These are phyloP conservation scores for Cerastis leucographa DNA, from an alignment of 2,888 invertebrate species.

Conservation along the genomic window DNA sequence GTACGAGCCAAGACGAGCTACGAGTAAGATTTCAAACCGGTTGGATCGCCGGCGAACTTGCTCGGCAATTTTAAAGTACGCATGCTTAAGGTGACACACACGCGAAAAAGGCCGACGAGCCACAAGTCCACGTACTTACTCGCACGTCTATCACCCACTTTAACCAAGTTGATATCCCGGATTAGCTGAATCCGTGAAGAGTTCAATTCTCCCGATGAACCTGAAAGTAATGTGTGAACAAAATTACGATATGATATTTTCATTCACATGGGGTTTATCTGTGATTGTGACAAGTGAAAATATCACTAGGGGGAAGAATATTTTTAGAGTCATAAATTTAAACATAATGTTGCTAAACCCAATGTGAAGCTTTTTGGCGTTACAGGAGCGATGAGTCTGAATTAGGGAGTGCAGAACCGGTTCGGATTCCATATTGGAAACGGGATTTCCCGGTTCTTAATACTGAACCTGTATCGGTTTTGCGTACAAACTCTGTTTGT, in stretches of 20 bases:
- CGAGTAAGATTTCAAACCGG: too few species aligned
- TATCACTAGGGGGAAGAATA: background rate
- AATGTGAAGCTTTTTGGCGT: background rate
- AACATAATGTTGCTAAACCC: background rate
- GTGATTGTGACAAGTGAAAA: background rate
- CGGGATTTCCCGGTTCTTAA: too few species aligned
- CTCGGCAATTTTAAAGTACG: too few species aligned
- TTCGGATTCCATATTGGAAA: background rate
- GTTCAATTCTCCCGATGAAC: constrained; percentile 13
- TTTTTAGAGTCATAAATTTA: background rate
- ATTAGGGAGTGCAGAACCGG: background rate
- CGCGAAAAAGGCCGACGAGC: too few species aligned
- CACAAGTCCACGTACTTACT: too few species aligned
- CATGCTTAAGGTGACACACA: too few species aligned
- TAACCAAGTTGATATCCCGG: constrained; percentile 85
- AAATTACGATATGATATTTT: background rate
- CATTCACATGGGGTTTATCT: background rate
- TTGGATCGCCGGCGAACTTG: too few species aligned
- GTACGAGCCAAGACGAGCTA: too few species aligned
- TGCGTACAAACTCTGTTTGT: background rate
- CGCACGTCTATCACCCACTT: too few species aligned
- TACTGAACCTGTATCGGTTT: background rate
- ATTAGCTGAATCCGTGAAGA: constrained; percentile 57
- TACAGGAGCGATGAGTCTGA: background rate
- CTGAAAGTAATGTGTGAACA: background rate